Percentiles rank a stretch among this genome's conserved stretches.
Conservation (phyloP, 2,797 vertebrate species). For the Australoheros facetus region DNA sequence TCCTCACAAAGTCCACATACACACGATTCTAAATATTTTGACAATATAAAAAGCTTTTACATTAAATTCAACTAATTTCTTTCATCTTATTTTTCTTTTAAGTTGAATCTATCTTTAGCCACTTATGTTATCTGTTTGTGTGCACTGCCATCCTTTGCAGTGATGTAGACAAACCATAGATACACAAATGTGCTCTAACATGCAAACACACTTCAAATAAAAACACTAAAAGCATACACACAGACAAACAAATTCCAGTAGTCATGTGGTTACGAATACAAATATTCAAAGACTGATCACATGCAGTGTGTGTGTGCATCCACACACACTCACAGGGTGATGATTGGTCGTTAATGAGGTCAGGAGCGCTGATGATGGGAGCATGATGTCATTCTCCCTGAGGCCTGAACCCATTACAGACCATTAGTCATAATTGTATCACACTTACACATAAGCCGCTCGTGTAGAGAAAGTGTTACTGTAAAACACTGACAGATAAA, state of each 20-base stretch:
- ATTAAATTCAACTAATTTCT: background rate
- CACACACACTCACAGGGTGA: background rate
- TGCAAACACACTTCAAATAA: background rate
- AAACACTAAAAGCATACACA: background rate
- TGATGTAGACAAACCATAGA: too few relatives aligned
- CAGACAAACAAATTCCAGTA: background rate
- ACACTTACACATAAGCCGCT: background rate
- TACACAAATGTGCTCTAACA: background rate
- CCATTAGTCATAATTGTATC: conserved; percentile 41
- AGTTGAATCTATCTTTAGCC: background rate
- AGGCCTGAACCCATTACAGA: conserved; percentile 34
- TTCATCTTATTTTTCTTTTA: background rate
- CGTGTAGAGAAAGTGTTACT: background rate
- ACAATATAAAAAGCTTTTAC: background rate
- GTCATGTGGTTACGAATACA: background rate
- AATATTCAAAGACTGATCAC: background rate
- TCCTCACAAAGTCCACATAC: too few relatives aligned
- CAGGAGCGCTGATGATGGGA: conserved; percentile 27
- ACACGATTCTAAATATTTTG: background rate
- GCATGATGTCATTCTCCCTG: conserved; percentile 47
- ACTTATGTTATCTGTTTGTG: background rate
- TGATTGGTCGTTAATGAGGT: conserved; percentile 58
- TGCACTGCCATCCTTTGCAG: background rate
- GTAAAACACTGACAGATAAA: background rate
- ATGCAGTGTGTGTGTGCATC: background rate